These are phyloP conservation scores for Heterotis niloticus DNA, from an alignment of 2,113 vertebrate genomes.

Conservation along the genomic window DNA sequence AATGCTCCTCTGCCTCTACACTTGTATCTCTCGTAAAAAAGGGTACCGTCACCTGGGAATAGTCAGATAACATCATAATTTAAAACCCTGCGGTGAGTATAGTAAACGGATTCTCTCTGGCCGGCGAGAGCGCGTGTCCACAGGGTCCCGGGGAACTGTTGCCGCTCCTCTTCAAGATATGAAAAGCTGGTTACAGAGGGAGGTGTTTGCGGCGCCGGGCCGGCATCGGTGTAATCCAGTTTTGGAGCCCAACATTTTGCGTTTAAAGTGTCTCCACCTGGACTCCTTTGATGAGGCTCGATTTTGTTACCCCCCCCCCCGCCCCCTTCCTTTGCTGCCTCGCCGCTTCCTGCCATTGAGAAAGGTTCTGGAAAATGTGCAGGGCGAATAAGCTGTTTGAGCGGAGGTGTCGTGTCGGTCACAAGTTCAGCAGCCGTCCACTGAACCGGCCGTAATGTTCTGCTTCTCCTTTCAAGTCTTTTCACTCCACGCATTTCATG, in stretches of 20 bases:
- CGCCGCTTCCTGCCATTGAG: slow-evolving; percentile 25
- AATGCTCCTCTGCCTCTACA: not conserved
- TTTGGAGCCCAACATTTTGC: slow-evolving; percentile 31
- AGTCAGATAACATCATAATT: slow-evolving; percentile 52
- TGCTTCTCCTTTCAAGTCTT: not conserved
- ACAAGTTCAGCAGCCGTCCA: slow-evolving; percentile 1
- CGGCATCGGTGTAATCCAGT: slow-evolving; percentile 33
- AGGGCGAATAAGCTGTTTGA: slow-evolving; percentile 33
- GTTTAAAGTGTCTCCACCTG: slow-evolving; percentile 18
- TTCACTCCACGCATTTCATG: not conserved
- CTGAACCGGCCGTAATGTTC: not conserved
- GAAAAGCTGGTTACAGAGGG: slow-evolving; percentile 29
- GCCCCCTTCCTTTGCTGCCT: not conserved
- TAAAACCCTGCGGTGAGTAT: slow-evolving; percentile 47
- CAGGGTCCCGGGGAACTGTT: slow-evolving; percentile 30
- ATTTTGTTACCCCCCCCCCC: not conserved
- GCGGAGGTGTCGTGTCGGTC: slow-evolving; percentile 27
- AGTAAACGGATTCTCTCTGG: slow-evolving; percentile 32
- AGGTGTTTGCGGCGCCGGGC: slow-evolving; percentile 21
- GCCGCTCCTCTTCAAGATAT: slow-evolving; percentile 30
- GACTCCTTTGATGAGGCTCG: slow-evolving; percentile 17
- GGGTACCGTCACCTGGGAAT: slow-evolving; percentile 48
- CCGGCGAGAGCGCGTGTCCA: slow-evolving; percentile 12
- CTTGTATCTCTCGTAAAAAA: slow-evolving; percentile 17
- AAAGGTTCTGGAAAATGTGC: slow-evolving; percentile 36